phyloP scores from a whole-genome alignment of 2,797 vertebrate genomes.

The Caiman crocodilus region DNA sequence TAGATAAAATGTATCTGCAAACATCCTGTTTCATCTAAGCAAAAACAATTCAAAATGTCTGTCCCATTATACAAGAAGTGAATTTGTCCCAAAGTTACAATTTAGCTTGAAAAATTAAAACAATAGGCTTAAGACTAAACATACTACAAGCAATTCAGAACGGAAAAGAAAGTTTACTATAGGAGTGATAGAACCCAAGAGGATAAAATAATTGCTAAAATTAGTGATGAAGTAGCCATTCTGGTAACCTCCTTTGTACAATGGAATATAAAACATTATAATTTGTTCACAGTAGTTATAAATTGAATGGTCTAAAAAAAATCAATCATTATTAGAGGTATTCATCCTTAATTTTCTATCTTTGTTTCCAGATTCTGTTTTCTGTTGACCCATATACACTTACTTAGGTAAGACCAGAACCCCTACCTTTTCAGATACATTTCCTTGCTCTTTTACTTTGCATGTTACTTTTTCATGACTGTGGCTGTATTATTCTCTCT shows the following conservation, averaged over 20 bases:
- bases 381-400: background rate
- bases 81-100: background rate
- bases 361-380: background rate
- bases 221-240: background rate
- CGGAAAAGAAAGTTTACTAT: background rate
- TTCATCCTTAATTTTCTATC: background rate
- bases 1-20: background rate
- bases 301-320: background rate
- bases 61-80: background rate
- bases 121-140: background rate
- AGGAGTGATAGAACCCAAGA: background rate
- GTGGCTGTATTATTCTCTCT: background rate
- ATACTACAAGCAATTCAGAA: background rate
- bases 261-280: background rate
- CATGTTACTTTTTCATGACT: background rate
- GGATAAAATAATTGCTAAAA: background rate
- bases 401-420: background rate
- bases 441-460: background rate
- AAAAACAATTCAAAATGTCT: background rate
- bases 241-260: background rate
- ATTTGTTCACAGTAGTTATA: background rate
- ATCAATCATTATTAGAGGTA: background rate
- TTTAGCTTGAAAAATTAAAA: conserved; percentile 4
- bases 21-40: background rate
- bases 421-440: background rate